These are phyloP conservation scores for Galerucella nymphaeae DNA, from an alignment of 2,888 invertebrate genomes.

Conservation along the genomic window DNA sequence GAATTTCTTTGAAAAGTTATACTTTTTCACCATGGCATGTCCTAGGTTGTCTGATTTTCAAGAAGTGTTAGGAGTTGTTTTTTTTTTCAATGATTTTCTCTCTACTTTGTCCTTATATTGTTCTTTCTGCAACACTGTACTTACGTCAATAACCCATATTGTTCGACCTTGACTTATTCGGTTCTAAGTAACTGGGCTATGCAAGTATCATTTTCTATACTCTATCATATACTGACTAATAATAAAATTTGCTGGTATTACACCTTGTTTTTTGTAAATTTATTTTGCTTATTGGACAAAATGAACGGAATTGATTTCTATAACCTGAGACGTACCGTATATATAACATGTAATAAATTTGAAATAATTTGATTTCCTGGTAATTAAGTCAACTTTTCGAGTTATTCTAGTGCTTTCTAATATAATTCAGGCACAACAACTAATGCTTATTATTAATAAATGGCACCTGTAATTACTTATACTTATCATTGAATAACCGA, in stretches of 20 bases:
- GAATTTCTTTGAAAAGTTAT: too few species aligned
- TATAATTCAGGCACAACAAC: not conserved
- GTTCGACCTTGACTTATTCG: not conserved
- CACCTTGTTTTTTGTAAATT: not conserved
- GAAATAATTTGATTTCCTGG: not conserved
- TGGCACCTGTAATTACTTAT: not conserved
- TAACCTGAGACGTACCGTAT: not conserved
- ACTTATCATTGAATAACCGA: not conserved
- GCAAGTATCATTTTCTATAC: not conserved
- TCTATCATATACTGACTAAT: not conserved
- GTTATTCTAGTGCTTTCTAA: not conserved
- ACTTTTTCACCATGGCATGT: too few species aligned
- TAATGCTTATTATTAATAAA: not conserved
- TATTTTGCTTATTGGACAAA: not conserved
- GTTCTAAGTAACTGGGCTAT: slow-evolving; percentile 2
- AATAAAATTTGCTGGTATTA: not conserved
- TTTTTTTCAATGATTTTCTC: too few species aligned
- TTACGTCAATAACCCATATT: not conserved
- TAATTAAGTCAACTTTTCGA: not conserved
- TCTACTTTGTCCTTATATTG: too few species aligned
- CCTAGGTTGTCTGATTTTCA: too few species aligned
- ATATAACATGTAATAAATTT: not conserved
- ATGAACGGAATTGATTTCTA: not conserved
- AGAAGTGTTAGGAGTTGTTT: too few species aligned
- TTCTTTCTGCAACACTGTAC: not conserved